Conservation (phyloP, 2,797 vertebrate species). For the Scarus forsteni region DNA sequence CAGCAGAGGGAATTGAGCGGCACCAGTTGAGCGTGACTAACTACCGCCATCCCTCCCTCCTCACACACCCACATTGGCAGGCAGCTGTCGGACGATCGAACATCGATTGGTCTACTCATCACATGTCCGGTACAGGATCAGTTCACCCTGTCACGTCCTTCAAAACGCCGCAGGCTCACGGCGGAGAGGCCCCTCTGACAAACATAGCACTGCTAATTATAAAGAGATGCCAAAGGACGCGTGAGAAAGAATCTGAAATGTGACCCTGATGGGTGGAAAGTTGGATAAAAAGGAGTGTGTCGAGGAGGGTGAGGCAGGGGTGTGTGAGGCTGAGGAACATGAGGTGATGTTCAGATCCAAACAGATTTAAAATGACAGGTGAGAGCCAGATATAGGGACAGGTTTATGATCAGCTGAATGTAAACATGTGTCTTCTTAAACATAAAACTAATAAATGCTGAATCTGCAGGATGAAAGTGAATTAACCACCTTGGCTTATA, state of each 20-base stretch:
- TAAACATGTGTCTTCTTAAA: too few species aligned
- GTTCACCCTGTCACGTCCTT: constrained; percentile 50
- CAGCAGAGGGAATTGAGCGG: constrained; percentile 31
- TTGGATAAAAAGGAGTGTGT: constrained; percentile 11
- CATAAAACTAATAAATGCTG: too few species aligned
- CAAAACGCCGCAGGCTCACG: constrained; percentile 10
- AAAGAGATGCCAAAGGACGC: constrained; percentile 44
- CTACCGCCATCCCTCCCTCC: constrained; percentile 22
- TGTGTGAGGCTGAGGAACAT: too few species aligned
- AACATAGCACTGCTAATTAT: constrained; percentile 46
- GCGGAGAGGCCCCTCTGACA: constrained; percentile 19
- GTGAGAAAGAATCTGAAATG: constrained; percentile 44
- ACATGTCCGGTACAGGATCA: constrained; percentile 30
- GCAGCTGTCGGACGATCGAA: constrained; percentile 43
- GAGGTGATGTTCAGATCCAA: too few species aligned
- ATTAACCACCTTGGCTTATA: too few species aligned
- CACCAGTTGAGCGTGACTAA: constrained; percentile 45
- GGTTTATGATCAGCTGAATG: too few species aligned
- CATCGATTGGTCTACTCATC: constrained; percentile 48
- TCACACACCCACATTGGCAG: constrained; percentile 10
- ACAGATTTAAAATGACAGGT: too few species aligned
- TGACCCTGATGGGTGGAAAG: constrained; percentile 12
- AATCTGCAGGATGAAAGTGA: too few species aligned
- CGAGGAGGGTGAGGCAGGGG: neutral
- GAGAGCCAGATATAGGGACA: too few species aligned